phyloP scores from a whole-genome alignment of 2,888 invertebrate genomes.

The Stomorhina lunata region DNA sequence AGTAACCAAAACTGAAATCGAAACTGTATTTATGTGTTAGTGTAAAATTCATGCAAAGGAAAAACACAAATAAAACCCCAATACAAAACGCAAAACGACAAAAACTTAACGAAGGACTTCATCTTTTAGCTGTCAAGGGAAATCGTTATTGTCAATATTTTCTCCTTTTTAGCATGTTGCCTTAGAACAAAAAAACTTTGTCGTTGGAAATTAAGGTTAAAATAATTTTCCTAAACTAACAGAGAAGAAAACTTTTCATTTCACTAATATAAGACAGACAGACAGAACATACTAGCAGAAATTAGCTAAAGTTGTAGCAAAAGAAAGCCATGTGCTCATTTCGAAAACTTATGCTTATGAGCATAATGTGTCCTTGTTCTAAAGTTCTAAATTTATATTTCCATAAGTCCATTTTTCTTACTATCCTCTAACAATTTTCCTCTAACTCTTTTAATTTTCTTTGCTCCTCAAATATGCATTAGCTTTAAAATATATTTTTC shows the following conservation, averaged over 20 bases:
- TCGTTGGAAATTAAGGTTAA: slow-evolving; percentile 58
- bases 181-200: slow-evolving; percentile 50
- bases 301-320: background rate
- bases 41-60: background rate
- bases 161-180: too few relatives aligned
- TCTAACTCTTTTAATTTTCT: too few relatives aligned
- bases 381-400: too few relatives aligned
- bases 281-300: background rate
- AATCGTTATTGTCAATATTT: slow-evolving; percentile 46
- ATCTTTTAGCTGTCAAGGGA: slow-evolving; percentile 34
- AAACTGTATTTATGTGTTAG: slow-evolving; percentile 13
- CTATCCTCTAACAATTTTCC: too few relatives aligned
- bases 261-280: background rate
- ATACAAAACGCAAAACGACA: background rate
- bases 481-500: too few relatives aligned
- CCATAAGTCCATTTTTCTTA: too few relatives aligned
- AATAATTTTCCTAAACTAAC: slow-evolving; percentile 16
- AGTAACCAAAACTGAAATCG: background rate
- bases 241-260: slow-evolving; percentile 33
- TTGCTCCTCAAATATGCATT: too few relatives aligned
- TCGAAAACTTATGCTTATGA: too few relatives aligned
- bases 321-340: slow-evolving; percentile 9
- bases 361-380: too few relatives aligned
- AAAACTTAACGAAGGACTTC: slow-evolving; percentile 48
- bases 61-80: background rate